Conservation (phyloP, 2,888 invertebrate genomes). For the Tridacna crocea region DNA sequence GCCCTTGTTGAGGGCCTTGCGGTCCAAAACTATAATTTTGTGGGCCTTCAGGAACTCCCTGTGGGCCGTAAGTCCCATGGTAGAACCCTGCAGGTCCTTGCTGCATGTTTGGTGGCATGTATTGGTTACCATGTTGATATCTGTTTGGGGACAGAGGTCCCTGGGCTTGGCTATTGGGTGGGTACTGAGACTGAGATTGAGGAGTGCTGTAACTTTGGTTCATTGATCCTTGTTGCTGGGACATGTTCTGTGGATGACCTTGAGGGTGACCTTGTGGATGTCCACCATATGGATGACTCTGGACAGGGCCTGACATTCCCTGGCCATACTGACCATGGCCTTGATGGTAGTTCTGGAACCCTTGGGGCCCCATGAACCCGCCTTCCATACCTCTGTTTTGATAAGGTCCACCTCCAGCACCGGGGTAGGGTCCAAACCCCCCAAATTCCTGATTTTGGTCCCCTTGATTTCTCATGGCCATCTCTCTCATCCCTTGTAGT, state of each 20-base stretch:
- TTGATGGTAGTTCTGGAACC: slow-evolving; percentile 17
- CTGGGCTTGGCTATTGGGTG: slow-evolving; percentile 31
- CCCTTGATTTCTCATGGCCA: slow-evolving; percentile 54
- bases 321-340: slow-evolving; percentile 29
- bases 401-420: background rate
- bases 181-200: slow-evolving; percentile 25
- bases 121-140: slow-evolving; percentile 49
- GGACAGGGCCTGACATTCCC: slow-evolving; percentile 6
- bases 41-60: slow-evolving; percentile 31
- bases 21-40: slow-evolving; percentile 27
- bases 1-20: slow-evolving; percentile 22
- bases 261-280: slow-evolving; percentile 19
- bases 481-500: slow-evolving; percentile 57
- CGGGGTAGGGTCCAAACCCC: background rate
- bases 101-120: slow-evolving; percentile 50
- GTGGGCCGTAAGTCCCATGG: slow-evolving; percentile 37
- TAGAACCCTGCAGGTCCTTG: slow-evolving; percentile 42
- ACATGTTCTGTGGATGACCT: slow-evolving; percentile 14
- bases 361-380: slow-evolving; percentile 12
- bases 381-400: slow-evolving; percentile 21
- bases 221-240: slow-evolving; percentile 7
- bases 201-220: slow-evolving; percentile 2
- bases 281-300: slow-evolving; percentile 15
- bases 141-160: slow-evolving; percentile 54
- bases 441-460: slow-evolving; percentile 5